Percentiles rank a stretch among this genome's conserved stretches.
Conservation (phyloP, 2,113 vertebrate genomes). For the Merops nubicus region DNA sequence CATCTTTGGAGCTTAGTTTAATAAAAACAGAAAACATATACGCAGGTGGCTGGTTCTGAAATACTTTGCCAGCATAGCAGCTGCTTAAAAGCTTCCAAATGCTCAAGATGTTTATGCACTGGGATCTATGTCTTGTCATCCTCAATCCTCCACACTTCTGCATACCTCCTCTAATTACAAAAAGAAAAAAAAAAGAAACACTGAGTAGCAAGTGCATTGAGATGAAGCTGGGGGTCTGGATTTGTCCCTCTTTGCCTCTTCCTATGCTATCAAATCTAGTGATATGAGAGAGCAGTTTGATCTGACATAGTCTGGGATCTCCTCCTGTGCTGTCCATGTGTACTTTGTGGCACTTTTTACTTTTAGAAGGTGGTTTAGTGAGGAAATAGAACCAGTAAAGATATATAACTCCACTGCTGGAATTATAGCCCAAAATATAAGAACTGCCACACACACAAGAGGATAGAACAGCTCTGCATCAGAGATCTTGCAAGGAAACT, state of each 20-base stretch:
- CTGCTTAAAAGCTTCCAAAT: slow-evolving; percentile 55
- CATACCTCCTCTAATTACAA: not conserved
- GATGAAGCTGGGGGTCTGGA: not conserved
- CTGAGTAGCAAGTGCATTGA: not conserved
- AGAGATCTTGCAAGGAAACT: rapidly evolving
- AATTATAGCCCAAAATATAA: not conserved
- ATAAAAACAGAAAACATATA: slow-evolving; percentile 29
- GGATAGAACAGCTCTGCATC: not conserved
- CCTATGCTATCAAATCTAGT: not conserved
- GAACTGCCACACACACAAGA: not conserved
- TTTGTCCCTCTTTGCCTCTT: not conserved
- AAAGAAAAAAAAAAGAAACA: not conserved
- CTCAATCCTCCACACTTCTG: not conserved
- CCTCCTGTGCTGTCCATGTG: not conserved
- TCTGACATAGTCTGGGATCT: not conserved
- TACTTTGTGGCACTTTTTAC: not conserved
- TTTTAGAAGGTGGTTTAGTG: not conserved
- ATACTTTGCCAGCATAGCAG: slow-evolving; percentile 17
- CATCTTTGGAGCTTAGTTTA: slow-evolving; percentile 15
- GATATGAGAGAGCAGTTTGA: not conserved
- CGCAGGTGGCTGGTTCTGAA: slow-evolving; percentile 37
- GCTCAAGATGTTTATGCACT: slow-evolving; percentile 52
- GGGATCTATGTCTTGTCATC: not conserved
- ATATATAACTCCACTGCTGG: not conserved
- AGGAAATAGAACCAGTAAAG: not conserved